A percentile compares a stretch with the other conserved stretches of the same genome.
Conservation (phyloP, 2,113 vertebrate species). For the Smithornis capensis region DNA sequence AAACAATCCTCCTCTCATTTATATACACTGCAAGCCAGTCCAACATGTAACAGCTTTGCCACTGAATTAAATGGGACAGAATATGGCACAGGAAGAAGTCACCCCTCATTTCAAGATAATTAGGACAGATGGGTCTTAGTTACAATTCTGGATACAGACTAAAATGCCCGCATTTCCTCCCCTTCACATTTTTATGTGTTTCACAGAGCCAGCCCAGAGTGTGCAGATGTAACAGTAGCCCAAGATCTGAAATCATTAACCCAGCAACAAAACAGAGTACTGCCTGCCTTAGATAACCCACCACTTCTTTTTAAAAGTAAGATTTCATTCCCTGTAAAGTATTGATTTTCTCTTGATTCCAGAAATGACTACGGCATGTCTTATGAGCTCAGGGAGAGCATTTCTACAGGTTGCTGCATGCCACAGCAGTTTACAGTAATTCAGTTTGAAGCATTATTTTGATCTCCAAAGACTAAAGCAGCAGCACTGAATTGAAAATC, state of each 20-base stretch:
- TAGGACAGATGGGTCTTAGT: background rate
- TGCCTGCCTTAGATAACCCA: background rate
- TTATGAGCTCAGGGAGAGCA: background rate
- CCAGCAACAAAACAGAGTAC: background rate
- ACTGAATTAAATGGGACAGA: background rate
- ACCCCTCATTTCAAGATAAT: background rate
- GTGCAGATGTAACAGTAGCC: background rate
- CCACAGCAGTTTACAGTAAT: conserved; percentile 33
- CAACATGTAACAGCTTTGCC: background rate
- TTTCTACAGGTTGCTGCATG: conserved; percentile 36
- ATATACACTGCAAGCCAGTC: background rate
- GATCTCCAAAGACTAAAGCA: conserved; percentile 34
- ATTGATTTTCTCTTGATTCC: conserved; percentile 30
- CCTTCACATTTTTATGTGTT: accelerated
- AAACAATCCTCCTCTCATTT: background rate
- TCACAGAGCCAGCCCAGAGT: background rate
- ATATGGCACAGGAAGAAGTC: background rate
- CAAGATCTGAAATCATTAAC: background rate
- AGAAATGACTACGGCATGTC: conserved; percentile 11
- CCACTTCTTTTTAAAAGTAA: background rate
- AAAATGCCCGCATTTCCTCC: background rate
- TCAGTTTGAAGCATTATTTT: conserved; percentile 37
- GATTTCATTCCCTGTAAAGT: background rate
- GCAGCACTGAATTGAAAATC: conserved; percentile 1
- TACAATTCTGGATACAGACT: background rate